Percentiles rank a stretch among this genome's conserved stretches.
These are phyloP conservation scores for Cancer borealis DNA, from an alignment of 2,888 invertebrate genomes.

Conservation along the genomic window DNA sequence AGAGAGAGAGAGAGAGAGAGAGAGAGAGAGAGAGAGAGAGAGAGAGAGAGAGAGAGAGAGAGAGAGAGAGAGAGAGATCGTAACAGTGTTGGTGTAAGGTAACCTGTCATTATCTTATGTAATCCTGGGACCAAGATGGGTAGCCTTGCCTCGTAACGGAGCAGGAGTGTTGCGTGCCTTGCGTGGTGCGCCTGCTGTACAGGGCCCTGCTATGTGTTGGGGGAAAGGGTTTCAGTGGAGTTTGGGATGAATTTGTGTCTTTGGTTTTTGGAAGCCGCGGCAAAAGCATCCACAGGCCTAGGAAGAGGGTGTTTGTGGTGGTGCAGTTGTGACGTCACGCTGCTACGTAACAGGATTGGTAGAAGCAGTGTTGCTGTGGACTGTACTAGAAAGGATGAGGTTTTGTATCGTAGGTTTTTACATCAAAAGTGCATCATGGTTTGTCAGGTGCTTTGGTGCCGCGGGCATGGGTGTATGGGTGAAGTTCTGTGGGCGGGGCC, in stretches of 20 bases:
- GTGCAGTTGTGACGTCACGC: neutral
- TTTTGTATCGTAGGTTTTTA: neutral
- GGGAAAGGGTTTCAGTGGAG: neutral
- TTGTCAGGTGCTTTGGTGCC: neutral
- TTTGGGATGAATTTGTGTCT: neutral
- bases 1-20: neutral
- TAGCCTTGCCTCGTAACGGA: neutral
- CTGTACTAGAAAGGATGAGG: neutral
- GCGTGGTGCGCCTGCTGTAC: neutral
- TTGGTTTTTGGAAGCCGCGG: neutral
- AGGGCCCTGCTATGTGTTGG: neutral
- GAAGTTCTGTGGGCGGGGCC: neutral
- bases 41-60: slow-evolving; percentile 20
- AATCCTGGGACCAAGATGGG: neutral
- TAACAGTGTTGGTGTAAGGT: neutral
- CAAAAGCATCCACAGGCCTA: neutral
- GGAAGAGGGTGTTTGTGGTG: neutral
- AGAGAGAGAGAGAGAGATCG: neutral
- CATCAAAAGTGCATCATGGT: neutral
- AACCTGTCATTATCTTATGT: neutral
- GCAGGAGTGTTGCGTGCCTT: neutral
- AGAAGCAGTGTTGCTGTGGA: neutral
- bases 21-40: neutral
- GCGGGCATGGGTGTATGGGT: neutral
- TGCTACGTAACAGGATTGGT: neutral